phyloP scores from a whole-genome alignment of 2,888 invertebrate genomes.

The Lycophotia porphyrea region DNA sequence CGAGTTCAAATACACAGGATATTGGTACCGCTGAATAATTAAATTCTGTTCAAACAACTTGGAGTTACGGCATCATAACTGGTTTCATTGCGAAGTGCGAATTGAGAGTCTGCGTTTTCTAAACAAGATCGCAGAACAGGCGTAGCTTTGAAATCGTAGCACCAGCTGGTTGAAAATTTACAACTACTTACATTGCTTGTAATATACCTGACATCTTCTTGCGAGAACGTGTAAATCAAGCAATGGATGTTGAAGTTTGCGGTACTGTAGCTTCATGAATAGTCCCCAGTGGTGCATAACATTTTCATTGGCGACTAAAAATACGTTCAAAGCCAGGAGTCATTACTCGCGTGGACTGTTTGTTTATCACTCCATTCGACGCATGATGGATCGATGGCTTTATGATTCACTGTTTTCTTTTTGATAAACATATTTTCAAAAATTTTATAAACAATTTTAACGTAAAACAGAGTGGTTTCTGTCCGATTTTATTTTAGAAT shows the following conservation, averaged over 20 bases:
- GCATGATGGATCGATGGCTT: conserved; percentile 68
- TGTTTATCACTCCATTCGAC: conserved; percentile 68
- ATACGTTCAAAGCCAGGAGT: conserved; percentile 50
- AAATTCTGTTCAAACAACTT: conserved; percentile 45
- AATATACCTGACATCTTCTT: neutral
- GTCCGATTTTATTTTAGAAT: conserved; percentile 25
- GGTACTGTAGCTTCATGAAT: neutral
- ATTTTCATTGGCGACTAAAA: conserved; percentile 56
- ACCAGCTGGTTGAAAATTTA: conserved; percentile 2
- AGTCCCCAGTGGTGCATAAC: conserved; percentile 35
- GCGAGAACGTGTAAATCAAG: neutral
- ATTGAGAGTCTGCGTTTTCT: conserved; percentile 41
- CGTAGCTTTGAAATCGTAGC: conserved; percentile 14
- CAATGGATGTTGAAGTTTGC: conserved; percentile 33
- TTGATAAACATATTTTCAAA: conserved; percentile 51
- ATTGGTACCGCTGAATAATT: conserved; percentile 49
- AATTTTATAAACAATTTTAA: conserved; percentile 30
- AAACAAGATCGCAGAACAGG: conserved; percentile 44
- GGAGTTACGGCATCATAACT: conserved; percentile 52
- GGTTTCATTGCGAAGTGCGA: conserved; percentile 48
- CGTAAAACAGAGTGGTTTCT: conserved; percentile 35
- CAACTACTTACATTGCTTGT: conserved; percentile 16
- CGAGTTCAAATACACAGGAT: conserved; percentile 42
- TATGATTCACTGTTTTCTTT: conserved; percentile 60
- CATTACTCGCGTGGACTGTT: conserved; percentile 63